phyloP scores from a whole-genome alignment of 64 coral and sea anemone genomes.

The Anthopleura sola region DNA sequence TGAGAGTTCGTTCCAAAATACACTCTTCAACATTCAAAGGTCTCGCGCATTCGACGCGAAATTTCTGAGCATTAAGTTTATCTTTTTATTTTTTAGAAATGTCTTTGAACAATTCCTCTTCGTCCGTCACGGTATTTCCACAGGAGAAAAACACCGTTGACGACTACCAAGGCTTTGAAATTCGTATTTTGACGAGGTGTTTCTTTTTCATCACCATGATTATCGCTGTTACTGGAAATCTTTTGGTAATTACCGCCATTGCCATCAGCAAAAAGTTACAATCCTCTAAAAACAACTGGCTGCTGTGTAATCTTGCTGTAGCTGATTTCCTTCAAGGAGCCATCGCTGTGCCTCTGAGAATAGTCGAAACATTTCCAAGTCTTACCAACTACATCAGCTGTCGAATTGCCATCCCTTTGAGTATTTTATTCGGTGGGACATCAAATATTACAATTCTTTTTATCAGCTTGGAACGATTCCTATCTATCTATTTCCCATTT shows the following conservation, averaged over 20 bases:
- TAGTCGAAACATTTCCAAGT: conserved; percentile 15
- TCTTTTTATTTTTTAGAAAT: background rate
- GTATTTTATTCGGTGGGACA: conserved; percentile 56
- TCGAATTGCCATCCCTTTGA: background rate
- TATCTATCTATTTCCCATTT: conserved; percentile 57
- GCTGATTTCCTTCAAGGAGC: conserved; percentile 65
- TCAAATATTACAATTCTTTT: conserved; percentile 60
- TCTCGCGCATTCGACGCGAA: background rate
- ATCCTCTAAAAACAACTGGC: conserved; percentile 29
- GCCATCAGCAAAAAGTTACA: conserved; percentile 41
- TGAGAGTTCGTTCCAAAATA: background rate
- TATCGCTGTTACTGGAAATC: conserved; percentile 49
- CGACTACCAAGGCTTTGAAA: background rate
- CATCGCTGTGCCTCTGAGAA: conserved; percentile 41
- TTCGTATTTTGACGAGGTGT: background rate
- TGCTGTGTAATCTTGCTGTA: conserved; percentile 63
- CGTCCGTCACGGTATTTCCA: background rate
- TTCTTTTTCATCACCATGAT: conserved; percentile 11
- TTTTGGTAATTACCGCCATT: conserved; percentile 54
- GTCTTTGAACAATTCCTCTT: background rate
- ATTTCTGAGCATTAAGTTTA: background rate
- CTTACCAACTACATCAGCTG: background rate
- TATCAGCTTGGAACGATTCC: conserved; percentile 52
- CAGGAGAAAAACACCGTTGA: background rate
- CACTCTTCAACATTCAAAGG: background rate